These are phyloP conservation scores for Enteromius treurensis DNA, from an alignment of 2,797 vertebrate species.

Conservation along the genomic window DNA sequence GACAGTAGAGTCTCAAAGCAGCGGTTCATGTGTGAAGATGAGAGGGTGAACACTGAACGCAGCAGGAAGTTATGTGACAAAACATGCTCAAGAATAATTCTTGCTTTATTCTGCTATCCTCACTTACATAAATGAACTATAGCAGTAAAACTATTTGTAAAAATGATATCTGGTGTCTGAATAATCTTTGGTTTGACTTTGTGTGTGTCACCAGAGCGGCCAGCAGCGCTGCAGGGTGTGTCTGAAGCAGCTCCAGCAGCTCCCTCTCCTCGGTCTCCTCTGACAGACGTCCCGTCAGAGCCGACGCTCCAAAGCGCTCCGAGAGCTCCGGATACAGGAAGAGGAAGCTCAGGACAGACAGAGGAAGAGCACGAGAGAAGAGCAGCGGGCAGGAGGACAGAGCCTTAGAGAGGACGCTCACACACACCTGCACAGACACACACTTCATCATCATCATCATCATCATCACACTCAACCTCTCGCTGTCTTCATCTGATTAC, in stretches of 20 bases:
- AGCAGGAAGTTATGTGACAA: no score
- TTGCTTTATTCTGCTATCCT: no score
- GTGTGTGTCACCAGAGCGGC: constrained; percentile 84
- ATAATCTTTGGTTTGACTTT: not conserved
- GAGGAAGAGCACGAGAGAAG: constrained; percentile 80
- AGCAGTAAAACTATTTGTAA: no score
- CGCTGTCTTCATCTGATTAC: no score
- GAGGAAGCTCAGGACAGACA: constrained; percentile 85
- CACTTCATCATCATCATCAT: not conserved
- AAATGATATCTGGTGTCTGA: no score
- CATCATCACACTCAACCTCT: not conserved
- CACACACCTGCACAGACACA: constrained; percentile 69
- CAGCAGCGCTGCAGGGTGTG: constrained; percentile 77
- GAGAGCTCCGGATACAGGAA: constrained; percentile 83
- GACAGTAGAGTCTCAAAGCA: no score
- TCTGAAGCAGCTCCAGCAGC: constrained; percentile 81
- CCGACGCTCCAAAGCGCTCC: constrained; percentile 78
- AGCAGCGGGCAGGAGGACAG: constrained; percentile 76
- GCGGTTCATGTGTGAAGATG: no score
- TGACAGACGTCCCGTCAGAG: constrained; percentile 85
- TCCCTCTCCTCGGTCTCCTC: constrained; percentile 30
- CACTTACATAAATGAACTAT: no score
- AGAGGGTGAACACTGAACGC: no score
- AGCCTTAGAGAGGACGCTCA: constrained; percentile 80
- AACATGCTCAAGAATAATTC: no score